phyloP scores from a whole-genome alignment of 1,140 invertebrate genomes.

The Aphelinus certus region DNA sequence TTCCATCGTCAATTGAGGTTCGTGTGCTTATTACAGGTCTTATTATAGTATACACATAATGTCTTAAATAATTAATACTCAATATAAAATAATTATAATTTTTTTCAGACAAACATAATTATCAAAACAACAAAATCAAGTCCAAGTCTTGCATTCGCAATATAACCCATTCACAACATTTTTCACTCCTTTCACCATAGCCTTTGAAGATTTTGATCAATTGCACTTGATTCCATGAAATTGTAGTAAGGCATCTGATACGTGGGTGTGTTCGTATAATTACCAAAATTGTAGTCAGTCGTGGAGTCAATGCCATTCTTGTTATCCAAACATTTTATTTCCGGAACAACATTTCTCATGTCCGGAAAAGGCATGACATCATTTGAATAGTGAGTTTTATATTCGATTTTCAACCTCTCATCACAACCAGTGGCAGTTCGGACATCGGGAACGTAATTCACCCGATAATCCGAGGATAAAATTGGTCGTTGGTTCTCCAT shows the following conservation, averaged over 20 bases:
- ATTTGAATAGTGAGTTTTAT: constrained; percentile 41
- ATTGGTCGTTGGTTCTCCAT: neutral
- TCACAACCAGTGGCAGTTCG: neutral
- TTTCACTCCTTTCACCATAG: constrained; percentile 52
- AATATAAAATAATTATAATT: neutral
- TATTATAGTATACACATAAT: neutral
- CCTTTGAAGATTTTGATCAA: constrained; percentile 60
- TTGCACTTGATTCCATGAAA: constrained; percentile 56
- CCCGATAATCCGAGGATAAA: constrained; percentile 5
- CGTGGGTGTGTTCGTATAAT: constrained; percentile 53
- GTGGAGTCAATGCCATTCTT: constrained; percentile 47
- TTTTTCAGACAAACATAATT: too few species aligned
- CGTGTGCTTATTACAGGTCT: too few species aligned
- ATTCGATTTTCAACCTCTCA: constrained; percentile 50
- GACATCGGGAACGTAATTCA: neutral
- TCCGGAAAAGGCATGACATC: constrained; percentile 50
- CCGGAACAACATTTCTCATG: constrained; percentile 44
- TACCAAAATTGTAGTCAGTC: constrained; percentile 55
- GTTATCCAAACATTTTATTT: constrained; percentile 43
- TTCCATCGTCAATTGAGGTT: too few species aligned
- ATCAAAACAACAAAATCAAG: too few species aligned
- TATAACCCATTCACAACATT: too few species aligned
- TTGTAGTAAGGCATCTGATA: constrained; percentile 62
- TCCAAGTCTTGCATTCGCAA: too few species aligned
- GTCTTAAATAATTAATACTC: constrained; percentile 13